phyloP scores from a whole-genome alignment of 2,113 vertebrate species.

The Natator depressus region DNA sequence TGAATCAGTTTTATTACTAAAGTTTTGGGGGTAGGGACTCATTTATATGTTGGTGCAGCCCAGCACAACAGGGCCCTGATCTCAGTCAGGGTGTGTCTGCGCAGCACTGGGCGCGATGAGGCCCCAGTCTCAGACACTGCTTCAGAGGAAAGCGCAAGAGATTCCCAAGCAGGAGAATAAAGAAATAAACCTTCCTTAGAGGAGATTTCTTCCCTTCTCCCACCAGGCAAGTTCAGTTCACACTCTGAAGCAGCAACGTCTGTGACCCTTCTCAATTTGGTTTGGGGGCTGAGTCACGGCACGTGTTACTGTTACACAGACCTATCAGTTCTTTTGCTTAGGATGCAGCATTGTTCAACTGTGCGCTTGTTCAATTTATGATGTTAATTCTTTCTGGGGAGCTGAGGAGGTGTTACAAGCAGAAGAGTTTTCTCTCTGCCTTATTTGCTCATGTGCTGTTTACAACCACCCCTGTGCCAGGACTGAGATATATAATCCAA shows the following conservation, averaged over 20 bases:
- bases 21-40: not conserved
- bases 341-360: not conserved
- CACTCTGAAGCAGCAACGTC: not conserved
- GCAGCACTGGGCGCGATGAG: no score
- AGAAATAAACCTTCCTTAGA: not conserved
- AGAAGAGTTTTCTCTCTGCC: not conserved
- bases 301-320: not conserved
- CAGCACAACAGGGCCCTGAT: not conserved
- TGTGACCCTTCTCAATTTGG: not conserved
- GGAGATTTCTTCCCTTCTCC: not conserved
- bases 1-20: not conserved
- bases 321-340: not conserved
- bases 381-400: not conserved
- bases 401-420: not conserved
- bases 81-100: no score
- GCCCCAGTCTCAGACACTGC: no score
- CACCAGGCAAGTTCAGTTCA: not conserved
- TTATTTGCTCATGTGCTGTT: not conserved
- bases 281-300: no score
- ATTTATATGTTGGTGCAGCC: not conserved
- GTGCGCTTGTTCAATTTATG: not conserved
- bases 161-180: not conserved
- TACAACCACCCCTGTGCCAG: not conserved
- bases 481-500: not conserved
- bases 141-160: not conserved